Base-by-base conservation (phyloP, 1,140 invertebrate genomes). In the Tetragnatha versicolor region DNA sequence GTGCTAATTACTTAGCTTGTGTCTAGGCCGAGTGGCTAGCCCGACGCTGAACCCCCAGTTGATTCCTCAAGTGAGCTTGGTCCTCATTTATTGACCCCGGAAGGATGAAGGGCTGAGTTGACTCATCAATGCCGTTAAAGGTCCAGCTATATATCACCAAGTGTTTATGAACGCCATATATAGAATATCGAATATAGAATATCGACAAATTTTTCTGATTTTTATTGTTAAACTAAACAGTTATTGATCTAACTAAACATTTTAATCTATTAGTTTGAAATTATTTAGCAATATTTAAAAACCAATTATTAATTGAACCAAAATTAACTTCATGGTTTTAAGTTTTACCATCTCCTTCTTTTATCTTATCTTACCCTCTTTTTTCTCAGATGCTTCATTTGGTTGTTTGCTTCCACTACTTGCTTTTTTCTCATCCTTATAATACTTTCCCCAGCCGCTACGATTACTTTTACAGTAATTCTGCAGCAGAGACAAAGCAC, bases 391-490 rank as follows among this genome's bases (percentile, higher is more conserved):
- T 20, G 66, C 14, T 12, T 75, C 65, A 79, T 87, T 81, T 82
- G 84, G 80, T 85, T 79, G 89, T 87, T 66, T 60, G 66, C 53
- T 7, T 79, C 77, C 53, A 77, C 65, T 61, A 47, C 69, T 47
- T 78, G 81, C 53, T 60, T 83, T 81, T 53, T 84, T 84, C 35
- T 78, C 81, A 58, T 80, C 81, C 20, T 91, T 90, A 82, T 93
- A 96, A 85, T 92, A 97, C 83, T 96, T 96, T 85, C 95, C 95
- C 86, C 96, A 97, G 22, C 94, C 94, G 88, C 96, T 95, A 0
- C 94, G 93, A 9, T 92, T 90, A 82, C 92, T 91, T 80, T 92
- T 89, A 83, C 90, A 91, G 12, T 35, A 53, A 7, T 35, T 14
- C 20, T 35, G 25, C 37, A 37, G 14, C 3, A 25, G 9, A 31